Evolutionary conservation across 1,140 invertebrate genomes (phyloP), one percentile per base, ranked within the genome.

Genomic region (Luehdorfia chinensis): DNA sequence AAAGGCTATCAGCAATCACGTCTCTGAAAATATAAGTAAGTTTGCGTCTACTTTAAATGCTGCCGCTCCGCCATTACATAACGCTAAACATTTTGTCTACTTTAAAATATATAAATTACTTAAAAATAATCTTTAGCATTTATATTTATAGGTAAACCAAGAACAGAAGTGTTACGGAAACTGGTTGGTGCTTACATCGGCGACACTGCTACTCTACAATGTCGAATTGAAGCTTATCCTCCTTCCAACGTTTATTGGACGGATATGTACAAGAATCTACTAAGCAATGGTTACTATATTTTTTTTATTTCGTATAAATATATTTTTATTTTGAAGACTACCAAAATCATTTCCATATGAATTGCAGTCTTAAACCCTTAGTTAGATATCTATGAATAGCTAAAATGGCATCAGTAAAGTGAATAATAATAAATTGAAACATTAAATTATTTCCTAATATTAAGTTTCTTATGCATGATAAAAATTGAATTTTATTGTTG

Each of bases 141-240:
- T 51, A 14, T 25, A 31, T 52, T 39, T 1, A 0, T 33, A 75
- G 72, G 68, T 45, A 65, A 54, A 28, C 73, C 73, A 1, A 60
- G 53, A 9, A 54, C 48, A n/a, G 14, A 21, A n/a, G 45, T 59
- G 6, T 23, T 50, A 1, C 59, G 66, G 13, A 72, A 74, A 34
- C 61, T 74, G 59, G 28, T 67, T 0, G 73, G 68, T 7, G 65
- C 47, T 1, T 69, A 72, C 16, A 25, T 72, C 4, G 58, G 59
- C 2, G 62, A 62, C 1, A 25, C 58, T 1, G 55, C 60, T 15
- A n/a, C 37, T 1, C 27, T 74, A 7, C 47, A 49, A 14, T 74
- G 70, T 41, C 49, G 37, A 9, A 58, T 74, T 4, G 67, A 74
- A 55, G 66, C 67, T 0, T 56, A 65, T 31, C 70, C 70, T 1